Conservation (phyloP, 2,113 vertebrate species). For the Oenanthe melanoleuca region DNA sequence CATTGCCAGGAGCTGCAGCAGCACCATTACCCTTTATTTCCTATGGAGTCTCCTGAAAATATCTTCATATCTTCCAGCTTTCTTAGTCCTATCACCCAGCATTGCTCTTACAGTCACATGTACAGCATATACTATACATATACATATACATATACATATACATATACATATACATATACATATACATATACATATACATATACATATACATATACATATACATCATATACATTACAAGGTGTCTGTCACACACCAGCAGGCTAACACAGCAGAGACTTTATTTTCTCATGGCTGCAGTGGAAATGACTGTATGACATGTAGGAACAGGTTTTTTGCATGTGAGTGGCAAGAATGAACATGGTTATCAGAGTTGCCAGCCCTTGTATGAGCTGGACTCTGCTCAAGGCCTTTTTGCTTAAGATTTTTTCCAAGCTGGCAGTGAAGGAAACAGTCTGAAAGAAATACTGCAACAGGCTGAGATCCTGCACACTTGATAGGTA, state of each 20-base stretch:
- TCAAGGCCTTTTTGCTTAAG: not conserved
- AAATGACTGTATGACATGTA: not conserved
- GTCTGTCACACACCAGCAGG: not conserved
- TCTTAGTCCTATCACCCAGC: not conserved
- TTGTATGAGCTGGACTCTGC: not conserved
- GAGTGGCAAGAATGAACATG: not conserved
- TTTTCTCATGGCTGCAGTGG: not conserved
- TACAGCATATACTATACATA: not conserved
- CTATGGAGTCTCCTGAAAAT: not conserved
- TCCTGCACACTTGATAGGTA: not conserved
- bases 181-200: too few relatives aligned
- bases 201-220: not conserved
- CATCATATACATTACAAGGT: not conserved
- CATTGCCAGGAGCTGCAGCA: not conserved
- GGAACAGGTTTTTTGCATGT: not conserved
- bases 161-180: too few relatives aligned
- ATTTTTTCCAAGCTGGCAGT: not conserved
- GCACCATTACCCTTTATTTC: not conserved
- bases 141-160: not conserved
- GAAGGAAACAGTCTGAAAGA: not conserved
- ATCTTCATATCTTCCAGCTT: not conserved
- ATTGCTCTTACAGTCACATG: rapidly evolving
- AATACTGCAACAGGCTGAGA: not conserved
- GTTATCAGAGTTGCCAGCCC: not conserved
- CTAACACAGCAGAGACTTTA: rapidly evolving